Conservation (phyloP, 2,113 vertebrate genomes). For the Actinemys pallida region DNA sequence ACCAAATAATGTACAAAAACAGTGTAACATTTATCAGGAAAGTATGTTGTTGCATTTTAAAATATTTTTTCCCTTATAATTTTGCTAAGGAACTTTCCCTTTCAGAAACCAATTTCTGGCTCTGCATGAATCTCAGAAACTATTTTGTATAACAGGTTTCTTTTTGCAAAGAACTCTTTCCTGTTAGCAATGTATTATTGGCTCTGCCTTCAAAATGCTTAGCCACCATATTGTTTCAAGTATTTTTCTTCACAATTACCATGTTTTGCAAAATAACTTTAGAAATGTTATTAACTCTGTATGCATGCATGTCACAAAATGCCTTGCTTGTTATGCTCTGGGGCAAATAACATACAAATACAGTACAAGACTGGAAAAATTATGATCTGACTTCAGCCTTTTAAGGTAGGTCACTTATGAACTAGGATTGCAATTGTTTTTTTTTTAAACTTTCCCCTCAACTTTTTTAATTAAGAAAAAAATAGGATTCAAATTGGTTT, state of each 20-base stretch:
- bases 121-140: background rate
- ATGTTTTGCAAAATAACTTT: background rate
- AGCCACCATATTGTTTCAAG: background rate
- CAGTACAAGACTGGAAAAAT: background rate
- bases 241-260: background rate
- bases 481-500: slow-evolving; percentile 12
- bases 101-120: background rate
- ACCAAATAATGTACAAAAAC: background rate
- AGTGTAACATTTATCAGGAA: background rate
- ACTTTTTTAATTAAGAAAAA: slow-evolving; percentile 45
- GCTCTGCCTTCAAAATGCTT: background rate
- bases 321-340: rapidly evolving
- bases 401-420: background rate
- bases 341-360: background rate
- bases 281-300: background rate
- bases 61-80: rapidly evolving
- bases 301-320: background rate
- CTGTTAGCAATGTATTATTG: background rate
- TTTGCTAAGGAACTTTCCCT: background rate
- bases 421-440: background rate
- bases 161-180: slow-evolving; percentile 14
- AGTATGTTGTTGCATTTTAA: background rate
- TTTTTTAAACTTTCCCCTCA: background rate
- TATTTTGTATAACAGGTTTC: slow-evolving; percentile 7
- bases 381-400: background rate